Percentiles rank a stretch among this genome's conserved stretches.
These are phyloP conservation scores for Drosophila nigromelanica DNA, from an alignment of 1,140 invertebrate species.

Conservation along the genomic window DNA sequence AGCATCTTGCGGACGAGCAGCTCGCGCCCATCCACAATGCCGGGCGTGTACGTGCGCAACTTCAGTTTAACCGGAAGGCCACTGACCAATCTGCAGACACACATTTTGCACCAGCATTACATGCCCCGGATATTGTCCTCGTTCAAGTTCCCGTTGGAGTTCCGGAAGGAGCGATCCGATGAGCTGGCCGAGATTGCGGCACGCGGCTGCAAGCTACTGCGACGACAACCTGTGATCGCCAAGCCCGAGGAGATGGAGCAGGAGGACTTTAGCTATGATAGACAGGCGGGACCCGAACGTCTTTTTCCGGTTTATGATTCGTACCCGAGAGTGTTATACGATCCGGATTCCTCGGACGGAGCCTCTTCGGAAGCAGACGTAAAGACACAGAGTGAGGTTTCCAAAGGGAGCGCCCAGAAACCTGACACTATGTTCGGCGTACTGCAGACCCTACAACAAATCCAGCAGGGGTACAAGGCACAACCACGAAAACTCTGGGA, in stretches of 20 bases:
- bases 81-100: conserved; percentile 11
- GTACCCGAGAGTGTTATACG: not conserved
- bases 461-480: conserved; percentile 32
- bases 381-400: too few relatives aligned
- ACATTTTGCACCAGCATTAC: conserved; percentile 32
- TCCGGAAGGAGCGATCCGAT: conserved; percentile 26
- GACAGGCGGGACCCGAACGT: conserved; percentile 63
- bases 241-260: not conserved
- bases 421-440: conserved; percentile 18
- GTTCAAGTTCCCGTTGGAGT: conserved; percentile 69
- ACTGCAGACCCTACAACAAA: conserved; percentile 28
- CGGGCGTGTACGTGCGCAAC: not conserved
- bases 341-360: not conserved
- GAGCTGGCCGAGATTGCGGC: conserved; percentile 2
- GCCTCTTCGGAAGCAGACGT: not conserved
- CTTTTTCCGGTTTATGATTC: conserved; percentile 49
- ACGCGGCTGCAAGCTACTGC: not conserved
- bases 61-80: conserved; percentile 19
- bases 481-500: conserved; percentile 7
- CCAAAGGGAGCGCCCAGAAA: too few relatives aligned
- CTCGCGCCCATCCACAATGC: rapidly evolving
- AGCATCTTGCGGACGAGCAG: conserved; percentile 2
- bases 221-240: not conserved
- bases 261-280: conserved; percentile 45
- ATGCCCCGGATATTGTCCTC: conserved; percentile 66